phyloP scores from a whole-genome alignment of 2,888 invertebrate species.

The Myathropa florea region DNA sequence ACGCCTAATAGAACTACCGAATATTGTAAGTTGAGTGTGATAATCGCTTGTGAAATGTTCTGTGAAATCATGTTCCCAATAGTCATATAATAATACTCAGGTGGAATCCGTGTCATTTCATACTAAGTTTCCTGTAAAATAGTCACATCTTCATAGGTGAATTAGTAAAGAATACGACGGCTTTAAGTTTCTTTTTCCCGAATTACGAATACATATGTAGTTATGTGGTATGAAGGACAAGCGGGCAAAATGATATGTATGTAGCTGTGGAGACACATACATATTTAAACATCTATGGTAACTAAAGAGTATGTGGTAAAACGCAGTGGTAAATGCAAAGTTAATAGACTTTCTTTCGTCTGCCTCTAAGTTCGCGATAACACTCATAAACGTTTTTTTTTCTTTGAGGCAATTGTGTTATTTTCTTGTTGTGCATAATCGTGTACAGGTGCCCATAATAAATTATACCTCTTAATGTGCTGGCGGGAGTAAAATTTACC shows the following conservation, averaged over 20 bases:
- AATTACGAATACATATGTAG: not conserved
- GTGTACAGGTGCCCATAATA: conserved; percentile 41
- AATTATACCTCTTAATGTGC: conserved; percentile 21
- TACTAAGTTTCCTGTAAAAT: not conserved
- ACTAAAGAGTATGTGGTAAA: not conserved
- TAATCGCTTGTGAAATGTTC: not conserved
- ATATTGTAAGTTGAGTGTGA: not conserved
- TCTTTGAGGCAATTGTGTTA: not conserved
- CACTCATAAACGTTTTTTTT: conserved; percentile 12
- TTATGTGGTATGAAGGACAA: not conserved
- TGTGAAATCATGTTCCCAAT: conserved; percentile 1
- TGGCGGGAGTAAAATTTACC: not conserved
- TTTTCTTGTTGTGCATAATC: not conserved
- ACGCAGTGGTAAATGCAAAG: not conserved
- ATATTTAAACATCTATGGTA: not conserved
- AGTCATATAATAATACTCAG: not conserved
- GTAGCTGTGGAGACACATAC: not conserved
- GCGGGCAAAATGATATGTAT: not conserved
- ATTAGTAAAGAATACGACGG: not conserved
- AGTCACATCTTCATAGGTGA: not conserved
- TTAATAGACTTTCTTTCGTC: conserved; percentile 46
- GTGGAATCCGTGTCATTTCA: conserved; percentile 40
- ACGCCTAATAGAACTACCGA: conserved; percentile 70
- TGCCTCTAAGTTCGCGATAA: not conserved
- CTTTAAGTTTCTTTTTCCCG: conserved; percentile 1